phyloP scores from a whole-genome alignment of 2,113 vertebrate species.

The Lepidothrix coronata region DNA sequence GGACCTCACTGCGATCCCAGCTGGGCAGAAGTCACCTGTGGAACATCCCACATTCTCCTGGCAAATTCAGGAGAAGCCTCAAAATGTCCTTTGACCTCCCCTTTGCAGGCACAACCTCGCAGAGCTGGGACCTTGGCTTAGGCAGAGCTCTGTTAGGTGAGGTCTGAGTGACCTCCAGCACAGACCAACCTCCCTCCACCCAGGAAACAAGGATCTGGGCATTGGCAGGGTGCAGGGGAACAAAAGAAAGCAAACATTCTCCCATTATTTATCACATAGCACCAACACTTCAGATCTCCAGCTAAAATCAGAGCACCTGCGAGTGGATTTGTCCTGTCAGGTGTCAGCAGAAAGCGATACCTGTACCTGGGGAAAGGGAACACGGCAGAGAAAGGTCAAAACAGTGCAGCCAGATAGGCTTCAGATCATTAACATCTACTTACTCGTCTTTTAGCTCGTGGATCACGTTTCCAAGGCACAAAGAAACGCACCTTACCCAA shows the following conservation, averaged over 20 bases:
- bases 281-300: not conserved
- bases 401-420: not conserved
- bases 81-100: not conserved
- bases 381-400: not conserved
- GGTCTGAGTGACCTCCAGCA: not conserved
- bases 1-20: not conserved
- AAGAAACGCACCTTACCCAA: not conserved
- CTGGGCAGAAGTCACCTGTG: not conserved
- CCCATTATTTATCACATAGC: not conserved
- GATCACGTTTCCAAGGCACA: not conserved
- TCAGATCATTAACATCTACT: not conserved
- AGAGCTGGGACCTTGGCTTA: not conserved
- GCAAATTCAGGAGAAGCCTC: not conserved
- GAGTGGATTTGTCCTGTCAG: not conserved
- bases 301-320: not conserved
- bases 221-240: not conserved
- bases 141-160: not conserved
- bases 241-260: not conserved
- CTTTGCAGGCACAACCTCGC: accelerated
- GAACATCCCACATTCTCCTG: not conserved
- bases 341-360: not conserved
- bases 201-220: not conserved
- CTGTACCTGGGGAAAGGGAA: constrained; percentile 2
- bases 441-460: not conserved
- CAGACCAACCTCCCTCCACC: not conserved